Conservation (phyloP, 2,888 invertebrate species). For the Drosophila heteroneura region DNA sequence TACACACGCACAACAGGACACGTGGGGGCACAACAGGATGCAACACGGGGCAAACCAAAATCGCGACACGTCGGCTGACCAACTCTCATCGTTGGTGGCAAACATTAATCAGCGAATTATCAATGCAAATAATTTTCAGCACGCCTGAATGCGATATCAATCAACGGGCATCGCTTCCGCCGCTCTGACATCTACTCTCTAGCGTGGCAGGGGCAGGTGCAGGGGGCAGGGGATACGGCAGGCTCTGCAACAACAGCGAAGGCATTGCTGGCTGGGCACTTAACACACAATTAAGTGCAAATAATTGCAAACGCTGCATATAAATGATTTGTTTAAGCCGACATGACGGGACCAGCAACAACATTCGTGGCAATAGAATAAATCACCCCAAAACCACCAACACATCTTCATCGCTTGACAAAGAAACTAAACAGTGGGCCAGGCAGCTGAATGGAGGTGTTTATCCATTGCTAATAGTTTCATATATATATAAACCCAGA, state of each 20-base stretch:
- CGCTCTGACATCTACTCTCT: constrained; percentile 51
- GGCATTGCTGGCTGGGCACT: constrained; percentile 71
- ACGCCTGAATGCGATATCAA: constrained; percentile 82
- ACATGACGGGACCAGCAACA: constrained; percentile 61
- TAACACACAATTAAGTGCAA: constrained; percentile 85
- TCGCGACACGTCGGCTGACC: constrained; percentile 70
- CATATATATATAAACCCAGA: background rate
- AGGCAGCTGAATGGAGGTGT: background rate
- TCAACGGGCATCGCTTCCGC: constrained; percentile 79
- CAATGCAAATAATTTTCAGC: constrained; percentile 83
- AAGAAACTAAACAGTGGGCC: constrained; percentile 30
- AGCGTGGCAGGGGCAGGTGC: background rate
- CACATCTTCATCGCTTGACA: constrained; percentile 61
- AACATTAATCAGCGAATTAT: constrained; percentile 82
- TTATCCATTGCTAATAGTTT: background rate
- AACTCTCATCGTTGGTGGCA: constrained; percentile 61
- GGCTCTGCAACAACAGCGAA: constrained; percentile 13
- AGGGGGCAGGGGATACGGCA: background rate
- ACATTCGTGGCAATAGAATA: constrained; percentile 39
- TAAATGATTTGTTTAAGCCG: constrained; percentile 84
- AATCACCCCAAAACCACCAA: constrained; percentile 53
- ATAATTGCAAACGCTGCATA: constrained; percentile 84
- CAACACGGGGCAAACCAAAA: constrained; percentile 63
- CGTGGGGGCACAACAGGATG: constrained; percentile 40
- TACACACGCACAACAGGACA: constrained; percentile 9